A percentile compares a stretch with the other conserved stretches of the same genome.
These are phyloP conservation scores for Ostrea edulis DNA, from an alignment of 1,140 invertebrate genomes.

Conservation along the genomic window DNA sequence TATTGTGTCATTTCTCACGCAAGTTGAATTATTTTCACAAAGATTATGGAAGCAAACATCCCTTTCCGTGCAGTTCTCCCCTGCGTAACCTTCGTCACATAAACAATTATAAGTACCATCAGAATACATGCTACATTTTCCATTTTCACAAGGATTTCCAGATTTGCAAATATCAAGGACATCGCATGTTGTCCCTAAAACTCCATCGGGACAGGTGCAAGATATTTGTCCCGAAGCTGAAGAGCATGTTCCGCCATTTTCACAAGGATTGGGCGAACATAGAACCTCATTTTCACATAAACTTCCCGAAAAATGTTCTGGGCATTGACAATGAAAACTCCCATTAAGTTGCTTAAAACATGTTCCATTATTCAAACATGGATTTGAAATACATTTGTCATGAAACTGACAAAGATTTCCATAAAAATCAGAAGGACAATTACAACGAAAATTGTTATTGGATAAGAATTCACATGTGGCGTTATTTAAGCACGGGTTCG, in stretches of 20 bases:
- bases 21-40: conserved; percentile 76
- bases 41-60: conserved; percentile 58
- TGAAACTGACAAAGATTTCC: conserved; percentile 75
- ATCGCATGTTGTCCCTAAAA: conserved; percentile 82
- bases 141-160: conserved; percentile 74
- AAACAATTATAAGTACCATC: conserved; percentile 85
- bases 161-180: conserved; percentile 60
- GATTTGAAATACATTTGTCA: conserved; percentile 79
- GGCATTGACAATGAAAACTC: conserved; percentile 66
- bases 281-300: conserved; percentile 76
- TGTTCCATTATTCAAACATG: conserved; percentile 95
- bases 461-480: conserved; percentile 58
- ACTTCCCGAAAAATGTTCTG: conserved; percentile 89
- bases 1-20: conserved; percentile 57
- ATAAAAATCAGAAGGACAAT: conserved; percentile 73
- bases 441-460: conserved; percentile 70
- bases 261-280: conserved; percentile 64
- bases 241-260: conserved; percentile 42
- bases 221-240: conserved; percentile 75
- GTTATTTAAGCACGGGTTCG: conserved; percentile 68
- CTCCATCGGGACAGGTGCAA: conserved; percentile 92
- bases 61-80: conserved; percentile 82
- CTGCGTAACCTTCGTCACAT: conserved; percentile 85
- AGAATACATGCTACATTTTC: conserved; percentile 66
- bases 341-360: conserved; percentile 80